Base-by-base conservation (phyloP, 2,113 vertebrate genomes). In the Oostethus manadensis region DNA sequence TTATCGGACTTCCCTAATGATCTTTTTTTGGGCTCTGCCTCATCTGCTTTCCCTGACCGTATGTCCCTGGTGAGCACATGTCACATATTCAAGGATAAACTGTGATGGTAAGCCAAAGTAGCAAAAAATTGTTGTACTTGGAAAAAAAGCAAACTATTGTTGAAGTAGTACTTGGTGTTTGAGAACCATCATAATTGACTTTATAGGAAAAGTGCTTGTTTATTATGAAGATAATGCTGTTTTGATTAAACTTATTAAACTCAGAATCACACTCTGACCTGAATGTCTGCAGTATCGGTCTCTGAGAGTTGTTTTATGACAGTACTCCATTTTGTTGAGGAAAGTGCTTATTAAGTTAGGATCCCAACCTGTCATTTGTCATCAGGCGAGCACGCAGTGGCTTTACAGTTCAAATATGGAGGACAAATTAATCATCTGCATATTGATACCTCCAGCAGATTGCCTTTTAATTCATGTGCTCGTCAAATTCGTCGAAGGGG, bases 401-500 rank as follows among this genome's bases (percentile, higher is more conserved):
- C 22, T 7, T 21, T 50, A 21, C 48, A 21, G 1, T 20, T 50
- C 22, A 50, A 20, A 7, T 14, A 42, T 42, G 11, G 38, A 42
- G 38, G 38, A 42, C 11, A 14, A 46, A n/a, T 14, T 4, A 46
- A 46, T 46, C n/a, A 45, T 40, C 54, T 9, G 0, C 44, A 17
- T 40, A 44, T 55, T 53, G 10, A 63, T 43, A 44, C 29, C 15
- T 16, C 13, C 16, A n/a, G 46, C 46, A 48, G 16, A 20, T 4
- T 1, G 16, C 8, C 17, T 48, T 20, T 48, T 15, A 18, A 14
- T 33, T 33, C 29, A 33, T 48, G 7, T 14, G 10, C 21, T 8
- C 22, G 48, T 21, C 17, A 1, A 45, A 64, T 70, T 18, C 54
- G 35, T 74, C 68, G 60, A 65, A 49, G 74, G 51, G 68, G 66